A percentile compares a stretch with the other conserved stretches of the same genome.
phyloP scores from a whole-genome alignment of 2,797 vertebrate genomes.

The Anguilla obscura region DNA sequence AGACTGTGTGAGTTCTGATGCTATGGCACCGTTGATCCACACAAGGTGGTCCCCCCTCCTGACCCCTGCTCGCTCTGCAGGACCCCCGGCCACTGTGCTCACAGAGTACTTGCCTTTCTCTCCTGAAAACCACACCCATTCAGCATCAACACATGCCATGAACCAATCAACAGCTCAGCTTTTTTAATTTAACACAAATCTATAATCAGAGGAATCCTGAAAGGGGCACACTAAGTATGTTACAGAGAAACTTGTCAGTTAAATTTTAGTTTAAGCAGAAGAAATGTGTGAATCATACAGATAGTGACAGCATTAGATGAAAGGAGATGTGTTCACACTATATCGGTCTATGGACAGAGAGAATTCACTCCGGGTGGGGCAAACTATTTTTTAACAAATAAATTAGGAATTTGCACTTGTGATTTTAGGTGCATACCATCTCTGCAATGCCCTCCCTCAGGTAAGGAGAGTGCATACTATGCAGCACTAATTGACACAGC shows the following conservation, averaged over 20 bases:
- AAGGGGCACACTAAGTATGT: background rate
- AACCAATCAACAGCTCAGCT: background rate
- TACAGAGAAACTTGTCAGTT: background rate
- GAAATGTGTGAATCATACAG: background rate
- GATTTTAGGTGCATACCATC: background rate
- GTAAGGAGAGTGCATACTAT: background rate
- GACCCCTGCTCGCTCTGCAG: conserved; percentile 83
- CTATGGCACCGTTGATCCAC: conserved; percentile 81
- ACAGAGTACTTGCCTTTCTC: conserved; percentile 74
- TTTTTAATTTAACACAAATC: background rate
- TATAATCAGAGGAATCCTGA: no score
- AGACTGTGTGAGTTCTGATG: conserved; percentile 64
- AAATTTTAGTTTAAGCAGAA: background rate
- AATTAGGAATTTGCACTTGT: background rate
- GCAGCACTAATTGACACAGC: background rate
- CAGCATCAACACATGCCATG: background rate
- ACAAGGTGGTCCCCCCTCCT: conserved; percentile 78
- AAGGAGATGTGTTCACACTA: background rate
- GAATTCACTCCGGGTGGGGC: background rate
- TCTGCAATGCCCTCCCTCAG: background rate
- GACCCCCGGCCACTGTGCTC: conserved; percentile 68
- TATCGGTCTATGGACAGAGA: background rate
- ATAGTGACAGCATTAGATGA: no score
- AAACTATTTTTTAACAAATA: background rate
- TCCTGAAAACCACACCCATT: conserved; percentile 64